Evolutionary conservation across 2,888 invertebrate genomes (phyloP), one percentile per base, ranked within the genome.

Genomic region (Phaonia tiefii): DNA sequence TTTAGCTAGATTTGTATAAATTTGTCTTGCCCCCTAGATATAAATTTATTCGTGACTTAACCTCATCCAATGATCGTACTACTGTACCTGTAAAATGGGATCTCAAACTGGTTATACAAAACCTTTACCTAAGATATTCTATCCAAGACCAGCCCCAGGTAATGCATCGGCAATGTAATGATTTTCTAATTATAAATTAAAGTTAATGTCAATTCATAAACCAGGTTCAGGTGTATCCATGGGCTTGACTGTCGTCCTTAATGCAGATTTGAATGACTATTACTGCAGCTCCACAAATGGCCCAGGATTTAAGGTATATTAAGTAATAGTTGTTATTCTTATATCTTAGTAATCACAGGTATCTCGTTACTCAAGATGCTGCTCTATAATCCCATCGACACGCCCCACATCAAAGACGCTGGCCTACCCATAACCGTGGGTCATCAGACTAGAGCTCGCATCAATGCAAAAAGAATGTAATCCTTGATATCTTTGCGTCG

Each of bases 371-470:
- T 10, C 7, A 4, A 87, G 89, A 72, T 89, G 0, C 79, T 84
- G 1, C 84, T 89, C 11, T 95, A 96, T 85, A 96, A 94, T 89
- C 96, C 96, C 0, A 94, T 95, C 0, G 96, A 96, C 88, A 94
- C 94, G 0, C 96, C 96, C 0, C 95, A 95, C 87, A 93, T 96
- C 79, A 93, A 94, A 5, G 94, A 95, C 85, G 93, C 94, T 79
- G 96, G 95, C 0, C 93, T 95, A 70, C 92, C 95, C 1, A 91
- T 95, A 70, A 92, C 93, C 58, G 93, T 95, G 0, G 96, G 96
- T 0, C 90, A 92, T 31, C 96, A 96, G 88, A 93, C 93, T 0
- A 91, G 94, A 10, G 92, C 95, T 63, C 92, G 93, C 0, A 92
- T 96, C 17, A 91, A 92, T 60, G 95, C 95, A 0, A 91, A 92